Base-by-base conservation (phyloP, 2,888 invertebrate species). In the Agriopis leucophaearia region DNA sequence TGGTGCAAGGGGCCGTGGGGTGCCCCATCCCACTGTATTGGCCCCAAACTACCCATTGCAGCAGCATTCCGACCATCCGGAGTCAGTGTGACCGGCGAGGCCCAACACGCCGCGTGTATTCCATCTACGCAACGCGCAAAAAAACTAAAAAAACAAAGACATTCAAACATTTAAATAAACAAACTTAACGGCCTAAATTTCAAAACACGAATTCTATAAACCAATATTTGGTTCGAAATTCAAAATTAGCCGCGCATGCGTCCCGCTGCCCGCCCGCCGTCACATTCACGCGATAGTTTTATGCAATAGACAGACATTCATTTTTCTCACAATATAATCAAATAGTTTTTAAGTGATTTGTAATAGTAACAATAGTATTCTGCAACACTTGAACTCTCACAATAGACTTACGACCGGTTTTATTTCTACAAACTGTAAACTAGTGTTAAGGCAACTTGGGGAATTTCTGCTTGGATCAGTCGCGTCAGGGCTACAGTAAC, bases 81-180 rank as follows among this genome's bases (percentile, higher is more conserved):
- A 87, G 85, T 90, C 93, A 94, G 94, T 94, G 94, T 94, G 92
- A 87, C 90, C 90, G 90, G 92, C 87, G 91, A 87, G 91, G 89
- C 92, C 89, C 87, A 81, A 83, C 88, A 84, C 85, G 86, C 87
- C 91, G 94, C 94, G 94, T 92, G 93, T 88, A 82, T 92, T 91
- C 84, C 94, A 93, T 90, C 94, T 91, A 91, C 94, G 94, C 92
- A 90, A 81, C 89, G 89, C 91, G 91, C 83, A 83, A 88, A 87
- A 89, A 62, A 74, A 79, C 76, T 71, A 74, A 79, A 75, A 73
- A 72, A n/a, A n/a, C n/a, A 76, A 77, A 79, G 70, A 71, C 51
- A 64, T 52, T 62, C 48, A 76, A 75, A 75, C 73, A 68, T 13
- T 72, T 72, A 75, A 76, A 80, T 75, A 69, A 72, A 76, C 75